Evolutionary conservation across 2,797 vertebrate genomes (phyloP).

Genomic region (Anas georgica): DNA sequence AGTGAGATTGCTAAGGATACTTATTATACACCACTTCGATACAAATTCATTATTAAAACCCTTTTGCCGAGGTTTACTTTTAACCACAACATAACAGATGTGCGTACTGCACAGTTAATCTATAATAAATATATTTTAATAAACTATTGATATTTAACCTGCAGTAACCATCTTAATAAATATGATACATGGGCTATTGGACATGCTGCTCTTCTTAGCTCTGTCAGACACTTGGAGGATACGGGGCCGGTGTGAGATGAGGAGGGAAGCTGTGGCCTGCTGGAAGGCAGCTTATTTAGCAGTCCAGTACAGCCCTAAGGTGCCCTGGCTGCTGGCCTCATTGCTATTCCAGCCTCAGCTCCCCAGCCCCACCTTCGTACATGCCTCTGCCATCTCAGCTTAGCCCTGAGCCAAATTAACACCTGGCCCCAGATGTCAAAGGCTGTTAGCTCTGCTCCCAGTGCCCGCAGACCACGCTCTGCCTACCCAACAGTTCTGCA

Average conservation of each 20-base stretch:
- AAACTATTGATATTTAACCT: conserved; percentile 70
- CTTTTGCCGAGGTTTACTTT: conserved; percentile 51
- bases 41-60: conserved; percentile 63
- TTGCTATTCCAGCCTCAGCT: neutral
- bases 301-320: neutral
- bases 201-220: neutral
- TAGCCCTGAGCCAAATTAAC: neutral
- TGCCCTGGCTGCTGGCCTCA: neutral
- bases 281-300: neutral
- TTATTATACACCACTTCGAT: conserved; percentile 40
- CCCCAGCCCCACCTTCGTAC: neutral
- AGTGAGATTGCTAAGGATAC: conserved; percentile 60
- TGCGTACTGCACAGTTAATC: conserved; percentile 34
- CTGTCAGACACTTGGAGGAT: neutral
- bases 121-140: conserved; percentile 60
- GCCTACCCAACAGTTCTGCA: neutral
- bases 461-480: neutral
- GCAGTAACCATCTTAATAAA: conserved; percentile 65
- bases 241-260: neutral
- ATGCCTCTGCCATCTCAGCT: neutral
- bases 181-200: conserved; percentile 24
- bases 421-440: neutral
- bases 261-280: neutral
- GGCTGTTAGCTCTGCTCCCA: neutral
- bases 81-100: conserved; percentile 18